Evolutionary conservation across 2,113 vertebrate species (phyloP).

Genomic region (Propithecus coquereli): DNA sequence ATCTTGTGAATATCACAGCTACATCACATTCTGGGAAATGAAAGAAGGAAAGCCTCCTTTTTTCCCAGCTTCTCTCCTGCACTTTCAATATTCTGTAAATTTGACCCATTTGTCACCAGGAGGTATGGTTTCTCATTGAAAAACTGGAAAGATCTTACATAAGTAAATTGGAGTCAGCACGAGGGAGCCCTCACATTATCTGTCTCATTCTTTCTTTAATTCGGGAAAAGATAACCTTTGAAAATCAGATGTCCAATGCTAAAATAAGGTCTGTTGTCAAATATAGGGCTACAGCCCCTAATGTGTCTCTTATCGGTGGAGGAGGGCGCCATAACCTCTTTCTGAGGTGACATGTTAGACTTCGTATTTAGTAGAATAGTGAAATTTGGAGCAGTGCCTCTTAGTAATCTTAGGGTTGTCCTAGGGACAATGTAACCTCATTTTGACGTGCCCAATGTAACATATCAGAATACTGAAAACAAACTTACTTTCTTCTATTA

Average conservation of each 20-base stretch:
- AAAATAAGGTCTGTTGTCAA: conserved; percentile 26
- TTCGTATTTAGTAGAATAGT: background rate
- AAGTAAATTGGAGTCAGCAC: background rate
- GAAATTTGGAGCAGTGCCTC: background rate
- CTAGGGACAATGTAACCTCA: conserved; percentile 21
- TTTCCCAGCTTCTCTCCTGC: background rate
- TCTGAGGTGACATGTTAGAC: background rate
- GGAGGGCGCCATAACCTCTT: background rate
- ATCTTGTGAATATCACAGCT: conserved; percentile 7
- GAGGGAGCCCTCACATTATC: background rate
- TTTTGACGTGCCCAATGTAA: conserved; percentile 38
- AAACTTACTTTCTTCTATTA: conserved; percentile 42
- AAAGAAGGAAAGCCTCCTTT: background rate
- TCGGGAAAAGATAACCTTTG: conserved; percentile 57
- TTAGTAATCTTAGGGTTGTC: background rate
- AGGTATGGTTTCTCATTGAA: conserved; percentile 34
- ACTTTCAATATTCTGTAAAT: conserved; percentile 13
- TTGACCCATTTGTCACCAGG: conserved; percentile 34
- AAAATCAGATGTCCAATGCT: conserved; percentile 39
- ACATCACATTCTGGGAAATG: conserved; percentile 2
- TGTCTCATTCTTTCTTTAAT: conserved; percentile 48
- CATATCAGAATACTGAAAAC: conserved; percentile 50
- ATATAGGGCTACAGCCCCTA: background rate
- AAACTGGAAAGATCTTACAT: conserved; percentile 31
- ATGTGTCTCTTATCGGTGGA: background rate